Conservation (phyloP, 2,797 vertebrate genomes). For the Clarias pachynema region DNA sequence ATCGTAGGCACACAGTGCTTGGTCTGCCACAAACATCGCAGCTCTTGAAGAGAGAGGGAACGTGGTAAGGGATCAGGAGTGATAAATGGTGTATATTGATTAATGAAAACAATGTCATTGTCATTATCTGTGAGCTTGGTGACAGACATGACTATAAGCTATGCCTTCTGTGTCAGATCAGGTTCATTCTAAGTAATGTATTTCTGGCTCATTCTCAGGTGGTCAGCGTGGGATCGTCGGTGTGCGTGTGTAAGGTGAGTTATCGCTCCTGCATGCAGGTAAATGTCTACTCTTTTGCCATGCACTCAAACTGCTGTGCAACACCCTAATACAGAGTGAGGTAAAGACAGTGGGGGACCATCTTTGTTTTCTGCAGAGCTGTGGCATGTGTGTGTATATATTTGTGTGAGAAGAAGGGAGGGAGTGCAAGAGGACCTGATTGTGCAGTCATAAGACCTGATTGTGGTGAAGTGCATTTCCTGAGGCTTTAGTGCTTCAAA, state of each 20-base stretch:
- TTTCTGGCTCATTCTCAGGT: conserved; percentile 41
- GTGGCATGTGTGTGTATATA: conserved; percentile 58
- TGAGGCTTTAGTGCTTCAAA: conserved; percentile 66
- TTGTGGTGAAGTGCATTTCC: conserved; percentile 64
- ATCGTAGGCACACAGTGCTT: conserved; percentile 60
- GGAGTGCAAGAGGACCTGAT: conserved; percentile 50
- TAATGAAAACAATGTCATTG: conserved; percentile 40
- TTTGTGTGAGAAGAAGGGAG: conserved; percentile 31
- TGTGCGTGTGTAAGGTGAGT: conserved; percentile 50
- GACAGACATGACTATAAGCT: conserved; percentile 21
- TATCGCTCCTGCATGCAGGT: conserved; percentile 51
- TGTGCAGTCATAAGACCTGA: conserved; percentile 59
- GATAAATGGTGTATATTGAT: conserved; percentile 50
- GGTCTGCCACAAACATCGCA: conserved; percentile 62
- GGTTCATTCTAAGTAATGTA: conserved; percentile 30
- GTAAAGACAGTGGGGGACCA: conserved; percentile 56
- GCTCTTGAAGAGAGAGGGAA: conserved; percentile 53
- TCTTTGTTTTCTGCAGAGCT: conserved; percentile 70
- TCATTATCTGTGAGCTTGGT: conserved; percentile 26
- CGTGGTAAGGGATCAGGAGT: conserved; percentile 66
- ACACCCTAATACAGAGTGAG: conserved; percentile 45
- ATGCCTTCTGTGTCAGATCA: conserved; percentile 34
- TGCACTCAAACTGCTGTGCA: conserved; percentile 35
- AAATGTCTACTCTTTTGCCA: conserved; percentile 39
- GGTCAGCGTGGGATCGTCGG: conserved; percentile 18